These are phyloP conservation scores for Musca domestica DNA, from an alignment of 1,140 invertebrate species.

Conservation along the genomic window DNA sequence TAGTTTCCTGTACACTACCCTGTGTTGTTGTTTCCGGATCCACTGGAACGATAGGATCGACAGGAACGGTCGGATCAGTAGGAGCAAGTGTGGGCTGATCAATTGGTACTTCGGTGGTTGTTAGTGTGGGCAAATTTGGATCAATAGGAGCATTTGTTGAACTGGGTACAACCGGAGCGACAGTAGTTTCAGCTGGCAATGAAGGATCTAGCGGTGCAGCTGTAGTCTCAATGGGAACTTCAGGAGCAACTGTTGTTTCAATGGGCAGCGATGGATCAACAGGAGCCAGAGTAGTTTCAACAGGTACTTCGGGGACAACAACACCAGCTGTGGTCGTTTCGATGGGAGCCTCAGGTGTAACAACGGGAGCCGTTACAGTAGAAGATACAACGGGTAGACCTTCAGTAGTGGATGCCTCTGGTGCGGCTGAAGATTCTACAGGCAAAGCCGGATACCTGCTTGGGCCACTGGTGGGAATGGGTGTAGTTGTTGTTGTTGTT, in stretches of 20 bases:
- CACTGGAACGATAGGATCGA: background rate
- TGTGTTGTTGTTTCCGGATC: constrained; percentile 4
- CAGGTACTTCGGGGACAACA: constrained; percentile 23
- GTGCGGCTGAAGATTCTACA: background rate
- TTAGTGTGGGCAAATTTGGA: background rate
- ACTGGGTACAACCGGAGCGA: constrained; percentile 5
- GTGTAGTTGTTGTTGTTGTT: background rate
- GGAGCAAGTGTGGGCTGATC: constrained; percentile 3
- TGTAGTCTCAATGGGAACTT: constrained; percentile 29
- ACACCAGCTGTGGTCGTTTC: background rate
- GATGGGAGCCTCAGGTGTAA: constrained; percentile 15
- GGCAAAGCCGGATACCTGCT: background rate
- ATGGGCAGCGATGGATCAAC: constrained; percentile 11
- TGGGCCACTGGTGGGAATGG: background rate
- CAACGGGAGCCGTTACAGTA: background rate
- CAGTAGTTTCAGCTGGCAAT: constrained; percentile 2
- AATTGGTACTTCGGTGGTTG: constrained; percentile 21
- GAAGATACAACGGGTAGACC: background rate
- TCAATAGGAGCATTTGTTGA: background rate
- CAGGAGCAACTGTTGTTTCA: constrained; percentile 22
- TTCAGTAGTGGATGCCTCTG: background rate
- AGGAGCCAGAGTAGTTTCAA: constrained; percentile 24
- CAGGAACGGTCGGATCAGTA: constrained; percentile 14
- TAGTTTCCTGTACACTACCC: background rate
- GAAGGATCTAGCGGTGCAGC: constrained; percentile 19